Percentiles rank a stretch among this genome's conserved stretches.
Conservation (phyloP, 2,888 invertebrate species). For the Pandemis cinnamomeana region DNA sequence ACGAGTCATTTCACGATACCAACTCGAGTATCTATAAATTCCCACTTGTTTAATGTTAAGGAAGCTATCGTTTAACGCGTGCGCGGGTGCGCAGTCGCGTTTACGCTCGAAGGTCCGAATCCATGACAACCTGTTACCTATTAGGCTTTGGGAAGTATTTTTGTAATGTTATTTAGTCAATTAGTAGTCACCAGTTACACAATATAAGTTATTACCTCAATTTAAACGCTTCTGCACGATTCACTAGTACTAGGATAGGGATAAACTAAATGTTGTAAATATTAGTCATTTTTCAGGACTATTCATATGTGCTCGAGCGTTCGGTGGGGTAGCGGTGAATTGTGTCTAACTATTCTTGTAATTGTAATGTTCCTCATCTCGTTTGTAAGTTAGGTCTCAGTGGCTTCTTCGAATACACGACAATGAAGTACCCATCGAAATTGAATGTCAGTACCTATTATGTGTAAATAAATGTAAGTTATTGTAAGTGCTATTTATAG, state of each 20-base stretch:
- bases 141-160: constrained; percentile 66
- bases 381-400: constrained; percentile 36
- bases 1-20: constrained; percentile 71
- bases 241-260: constrained; percentile 61
- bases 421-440: constrained; percentile 44
- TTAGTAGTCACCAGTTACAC: constrained; percentile 83
- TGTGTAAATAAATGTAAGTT: constrained; percentile 36
- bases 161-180: constrained; percentile 69
- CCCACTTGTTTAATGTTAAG: constrained; percentile 71
- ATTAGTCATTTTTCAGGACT: constrained; percentile 52
- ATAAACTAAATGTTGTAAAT: constrained; percentile 66
- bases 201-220: constrained; percentile 82
- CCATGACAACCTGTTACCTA: constrained; percentile 80
- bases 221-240: constrained; percentile 82
- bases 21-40: constrained; percentile 75
- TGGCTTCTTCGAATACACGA: constrained; percentile 33
- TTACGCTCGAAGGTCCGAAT: constrained; percentile 47
- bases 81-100: constrained; percentile 28
- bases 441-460: constrained; percentile 38
- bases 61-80: constrained; percentile 56
- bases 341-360: constrained; percentile 32
- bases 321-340: constrained; percentile 24
- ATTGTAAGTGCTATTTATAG: constrained; percentile 33
- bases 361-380: constrained; percentile 39
- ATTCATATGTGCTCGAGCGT: constrained; percentile 20